phyloP scores from a whole-genome alignment of 2,113 vertebrate genomes.

The Gnathonemus longibarbis region DNA sequence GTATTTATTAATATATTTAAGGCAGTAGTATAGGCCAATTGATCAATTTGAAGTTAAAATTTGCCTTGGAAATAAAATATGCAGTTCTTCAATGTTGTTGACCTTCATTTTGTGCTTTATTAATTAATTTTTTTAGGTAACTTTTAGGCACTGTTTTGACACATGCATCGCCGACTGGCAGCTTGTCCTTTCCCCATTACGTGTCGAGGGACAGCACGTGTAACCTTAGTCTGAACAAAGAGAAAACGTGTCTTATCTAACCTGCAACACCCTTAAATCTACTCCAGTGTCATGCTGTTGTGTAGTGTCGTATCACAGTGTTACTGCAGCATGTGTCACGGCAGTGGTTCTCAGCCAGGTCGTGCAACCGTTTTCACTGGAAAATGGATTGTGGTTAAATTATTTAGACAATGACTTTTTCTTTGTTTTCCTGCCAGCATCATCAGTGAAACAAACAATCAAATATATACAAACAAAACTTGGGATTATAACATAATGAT shows the following conservation, averaged over 20 bases:
- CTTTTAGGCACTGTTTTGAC: not conserved
- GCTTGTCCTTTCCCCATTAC: not conserved
- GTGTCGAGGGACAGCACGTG: not conserved
- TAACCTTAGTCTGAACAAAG: not conserved
- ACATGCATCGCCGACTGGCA: not conserved
- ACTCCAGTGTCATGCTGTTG: not conserved
- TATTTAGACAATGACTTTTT: not conserved
- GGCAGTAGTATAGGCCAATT: not conserved
- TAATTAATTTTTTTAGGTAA: not conserved
- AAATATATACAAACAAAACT: not conserved
- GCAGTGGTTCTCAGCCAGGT: not conserved
- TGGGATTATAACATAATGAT: not conserved
- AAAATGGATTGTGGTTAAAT: not conserved
- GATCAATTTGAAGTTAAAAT: not conserved
- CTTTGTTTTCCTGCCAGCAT: not conserved
- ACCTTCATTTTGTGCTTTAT: not conserved
- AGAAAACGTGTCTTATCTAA: not conserved
- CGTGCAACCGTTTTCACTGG: not conserved
- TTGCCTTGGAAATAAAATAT: not conserved
- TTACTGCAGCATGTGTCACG: not conserved
- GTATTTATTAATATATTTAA: not conserved
- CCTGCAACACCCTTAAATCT: not conserved
- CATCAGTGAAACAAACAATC: not conserved
- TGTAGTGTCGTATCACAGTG: not conserved
- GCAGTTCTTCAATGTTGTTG: not conserved